Percentiles rank a stretch among this genome's conserved stretches.
phyloP scores from a whole-genome alignment of 2,113 vertebrate genomes.

The Athene cunicularia region DNA sequence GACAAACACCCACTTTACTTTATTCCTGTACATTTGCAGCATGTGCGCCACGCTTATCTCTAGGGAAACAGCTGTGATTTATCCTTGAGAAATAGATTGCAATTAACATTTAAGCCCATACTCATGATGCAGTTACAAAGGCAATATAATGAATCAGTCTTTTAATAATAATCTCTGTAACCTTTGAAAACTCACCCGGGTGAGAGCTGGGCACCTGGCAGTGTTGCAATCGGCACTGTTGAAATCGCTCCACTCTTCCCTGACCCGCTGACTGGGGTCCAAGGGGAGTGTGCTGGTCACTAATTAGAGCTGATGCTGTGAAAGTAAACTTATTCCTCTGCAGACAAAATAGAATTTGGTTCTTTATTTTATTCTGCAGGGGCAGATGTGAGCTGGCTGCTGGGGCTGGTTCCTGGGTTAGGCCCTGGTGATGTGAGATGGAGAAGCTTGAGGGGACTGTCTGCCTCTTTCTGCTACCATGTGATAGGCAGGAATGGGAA shows the following conservation, averaged over 20 bases:
- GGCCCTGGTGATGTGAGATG: no score
- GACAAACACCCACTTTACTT: neutral
- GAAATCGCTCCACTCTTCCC: neutral
- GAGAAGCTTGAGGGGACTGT: neutral
- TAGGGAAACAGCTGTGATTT: slow-evolving; percentile 47
- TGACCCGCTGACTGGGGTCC: rapidly evolving
- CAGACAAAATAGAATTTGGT: neutral
- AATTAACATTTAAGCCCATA: slow-evolving; percentile 37
- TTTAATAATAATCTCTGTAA: neutral
- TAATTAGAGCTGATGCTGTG: neutral
- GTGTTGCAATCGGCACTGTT: neutral
- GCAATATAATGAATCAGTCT: slow-evolving; percentile 21
- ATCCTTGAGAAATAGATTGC: neutral
- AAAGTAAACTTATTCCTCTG: neutral
- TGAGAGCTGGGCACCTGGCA: neutral
- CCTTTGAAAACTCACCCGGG: neutral
- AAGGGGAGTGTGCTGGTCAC: neutral
- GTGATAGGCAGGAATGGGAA: neutral
- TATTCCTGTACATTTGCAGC: neutral
- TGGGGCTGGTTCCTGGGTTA: neutral
- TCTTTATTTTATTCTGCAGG: neutral
- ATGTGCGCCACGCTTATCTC: neutral
- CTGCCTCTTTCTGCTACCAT: rapidly evolving
- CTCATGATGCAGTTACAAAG: neutral
- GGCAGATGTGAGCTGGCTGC: rapidly evolving